Percentiles rank a stretch among this genome's conserved stretches.
Evolutionary conservation across 1,140 invertebrate genomes (phyloP).

Genomic region (Drosophila guanche): DNA sequence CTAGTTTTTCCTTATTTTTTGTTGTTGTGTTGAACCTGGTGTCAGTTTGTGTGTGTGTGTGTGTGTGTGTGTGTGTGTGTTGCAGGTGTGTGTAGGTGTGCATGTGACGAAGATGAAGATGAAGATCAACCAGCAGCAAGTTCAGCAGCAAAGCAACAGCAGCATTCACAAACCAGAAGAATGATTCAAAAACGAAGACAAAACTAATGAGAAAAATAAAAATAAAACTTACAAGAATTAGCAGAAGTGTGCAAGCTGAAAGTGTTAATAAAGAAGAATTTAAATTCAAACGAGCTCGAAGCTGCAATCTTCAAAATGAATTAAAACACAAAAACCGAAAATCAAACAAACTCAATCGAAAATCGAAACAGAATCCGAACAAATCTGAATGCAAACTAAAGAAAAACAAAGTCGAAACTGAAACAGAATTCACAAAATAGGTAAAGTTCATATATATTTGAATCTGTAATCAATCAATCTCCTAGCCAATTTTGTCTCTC

Average conservation of each 20-base stretch:
- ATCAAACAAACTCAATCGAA: constrained; percentile 22
- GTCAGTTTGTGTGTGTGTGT: constrained; percentile 17
- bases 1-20: constrained; percentile 22
- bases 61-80: constrained; percentile 15
- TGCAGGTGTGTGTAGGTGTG: constrained; percentile 11
- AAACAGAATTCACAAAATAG: constrained; percentile 60
- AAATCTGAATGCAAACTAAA: constrained; percentile 25
- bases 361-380: constrained; percentile 14
- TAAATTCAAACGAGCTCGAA: constrained; percentile 16
- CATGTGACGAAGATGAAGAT: constrained; percentile 10
- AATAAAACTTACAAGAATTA: constrained; percentile 21
- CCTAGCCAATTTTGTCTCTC: constrained; percentile 21
- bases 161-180: constrained; percentile 10
- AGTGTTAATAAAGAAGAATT: constrained; percentile 25
- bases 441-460: constrained; percentile 66
- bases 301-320: too few species aligned
- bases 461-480: constrained; percentile 18
- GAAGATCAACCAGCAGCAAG: constrained; percentile 16
- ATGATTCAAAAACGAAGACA: constrained; percentile 7
- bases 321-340: not conserved
- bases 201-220: constrained; percentile 2
- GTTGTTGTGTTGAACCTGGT: constrained; percentile 4
- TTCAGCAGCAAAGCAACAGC: constrained; percentile 20
- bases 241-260: not conserved
- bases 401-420: constrained; percentile 15